A percentile compares a stretch with the other conserved stretches of the same genome.
These are phyloP conservation scores for Physella acuta DNA, from an alignment of 1,140 invertebrate species.

Conservation along the genomic window DNA sequence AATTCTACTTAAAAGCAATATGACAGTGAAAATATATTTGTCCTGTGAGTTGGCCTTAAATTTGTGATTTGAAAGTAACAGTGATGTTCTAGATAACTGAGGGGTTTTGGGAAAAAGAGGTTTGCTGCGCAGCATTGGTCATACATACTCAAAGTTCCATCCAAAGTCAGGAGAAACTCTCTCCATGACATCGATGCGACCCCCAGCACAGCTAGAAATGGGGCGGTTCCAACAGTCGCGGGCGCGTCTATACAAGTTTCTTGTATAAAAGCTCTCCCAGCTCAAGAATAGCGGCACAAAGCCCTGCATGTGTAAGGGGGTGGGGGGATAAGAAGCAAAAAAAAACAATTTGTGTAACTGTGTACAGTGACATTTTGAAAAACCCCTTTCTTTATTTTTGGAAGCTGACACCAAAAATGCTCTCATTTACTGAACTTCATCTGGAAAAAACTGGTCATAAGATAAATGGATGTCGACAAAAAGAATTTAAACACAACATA, in stretches of 20 bases:
- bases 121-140: background rate
- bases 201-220: slow-evolving; percentile 87
- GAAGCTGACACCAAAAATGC: too few relatives aligned
- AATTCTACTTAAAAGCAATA: too few relatives aligned
- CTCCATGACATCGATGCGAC: slow-evolving; percentile 82
- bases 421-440: too few relatives aligned
- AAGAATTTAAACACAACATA: too few relatives aligned
- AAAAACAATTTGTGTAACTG: slow-evolving; percentile 15
- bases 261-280: slow-evolving; percentile 91
- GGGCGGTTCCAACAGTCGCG: slow-evolving; percentile 92
- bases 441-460: too few relatives aligned
- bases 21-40: too few relatives aligned
- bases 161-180: slow-evolving; percentile 81
- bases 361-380: too few relatives aligned
- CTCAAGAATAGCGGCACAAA: slow-evolving; percentile 27
- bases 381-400: too few relatives aligned
- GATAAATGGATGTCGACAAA: too few relatives aligned
- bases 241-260: slow-evolving; percentile 88
- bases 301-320: slow-evolving; percentile 69
- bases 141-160: slow-evolving; percentile 67
- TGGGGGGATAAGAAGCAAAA: slow-evolving; percentile 69
- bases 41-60: too few relatives aligned
- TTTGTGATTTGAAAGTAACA: too few relatives aligned
- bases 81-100: background rate
- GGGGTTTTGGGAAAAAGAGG: background rate